phyloP scores from a whole-genome alignment of 2,113 vertebrate genomes.

The Leptobrachium leishanense region DNA sequence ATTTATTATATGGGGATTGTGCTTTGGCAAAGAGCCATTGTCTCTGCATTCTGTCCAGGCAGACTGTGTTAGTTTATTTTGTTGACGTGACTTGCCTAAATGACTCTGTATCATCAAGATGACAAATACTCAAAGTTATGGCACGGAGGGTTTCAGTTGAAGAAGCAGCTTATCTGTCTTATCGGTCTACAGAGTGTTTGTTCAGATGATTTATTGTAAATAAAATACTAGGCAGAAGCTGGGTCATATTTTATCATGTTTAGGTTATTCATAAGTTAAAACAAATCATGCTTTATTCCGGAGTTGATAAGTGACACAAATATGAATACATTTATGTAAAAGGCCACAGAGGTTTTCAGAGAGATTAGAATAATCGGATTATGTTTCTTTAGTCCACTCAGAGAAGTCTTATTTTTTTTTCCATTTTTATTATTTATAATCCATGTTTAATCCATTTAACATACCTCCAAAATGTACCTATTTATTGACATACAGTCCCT shows the following conservation, averaged over 20 bases:
- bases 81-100: constrained; percentile 27
- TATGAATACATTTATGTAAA: background rate
- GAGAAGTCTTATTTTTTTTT: too few species aligned
- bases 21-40: constrained; percentile 28
- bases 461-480: too few species aligned
- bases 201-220: background rate
- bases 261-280: background rate
- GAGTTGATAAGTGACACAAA: background rate
- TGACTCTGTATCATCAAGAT: background rate
- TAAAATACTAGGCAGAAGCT: background rate
- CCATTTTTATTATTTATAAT: too few species aligned
- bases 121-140: constrained; percentile 32
- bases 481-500: too few species aligned
- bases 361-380: too few species aligned
- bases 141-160: background rate
- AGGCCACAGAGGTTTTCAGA: too few species aligned
- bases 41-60: background rate
- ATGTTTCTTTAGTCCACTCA: too few species aligned
- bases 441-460: too few species aligned
- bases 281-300: background rate
- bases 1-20: constrained; percentile 34
- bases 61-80: constrained; percentile 26
- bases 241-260: constrained; percentile 12
- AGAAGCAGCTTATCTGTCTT: constrained; percentile 12
- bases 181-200: background rate